phyloP scores from a whole-genome alignment of 2,113 vertebrate species.

The Acrocephalus kingi region DNA sequence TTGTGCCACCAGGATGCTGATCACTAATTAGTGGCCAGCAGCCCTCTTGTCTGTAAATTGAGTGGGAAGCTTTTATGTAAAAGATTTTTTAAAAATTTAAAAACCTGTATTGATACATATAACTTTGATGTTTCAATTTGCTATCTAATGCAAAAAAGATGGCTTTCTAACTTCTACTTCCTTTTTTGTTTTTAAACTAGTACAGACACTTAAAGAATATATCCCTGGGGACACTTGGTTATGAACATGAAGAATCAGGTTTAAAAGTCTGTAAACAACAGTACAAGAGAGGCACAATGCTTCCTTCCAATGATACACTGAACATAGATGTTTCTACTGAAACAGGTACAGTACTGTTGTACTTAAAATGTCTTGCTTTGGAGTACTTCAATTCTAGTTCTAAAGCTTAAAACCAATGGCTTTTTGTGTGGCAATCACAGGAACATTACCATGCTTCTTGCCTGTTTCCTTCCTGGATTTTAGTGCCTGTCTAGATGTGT shows the following conservation, averaged over 20 bases:
- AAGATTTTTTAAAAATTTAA: neutral
- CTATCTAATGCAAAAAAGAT: neutral
- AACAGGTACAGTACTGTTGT: constrained; percentile 72
- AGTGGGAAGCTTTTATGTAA: neutral
- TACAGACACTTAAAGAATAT: constrained; percentile 82
- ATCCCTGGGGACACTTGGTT: constrained; percentile 84
- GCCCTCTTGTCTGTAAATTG: neutral
- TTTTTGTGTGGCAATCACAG: neutral
- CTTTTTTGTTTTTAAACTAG: constrained; percentile 73
- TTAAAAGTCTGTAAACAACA: constrained; percentile 86
- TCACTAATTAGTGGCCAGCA: neutral
- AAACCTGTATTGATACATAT: neutral
- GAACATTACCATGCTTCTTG: neutral
- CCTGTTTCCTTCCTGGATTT: neutral
- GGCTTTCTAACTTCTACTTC: neutral
- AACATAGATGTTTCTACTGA: constrained; percentile 85
- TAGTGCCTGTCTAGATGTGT: neutral
- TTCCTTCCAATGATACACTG: constrained; percentile 76
- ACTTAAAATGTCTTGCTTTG: neutral
- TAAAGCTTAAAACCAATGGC: neutral
- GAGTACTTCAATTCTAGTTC: neutral
- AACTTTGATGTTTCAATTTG: neutral
- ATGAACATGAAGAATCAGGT: constrained; percentile 77
- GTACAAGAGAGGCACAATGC: constrained; percentile 78
- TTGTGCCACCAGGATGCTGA: neutral